Percentiles rank a stretch among this genome's conserved stretches.
phyloP scores from a whole-genome alignment of 2,797 vertebrate genomes.

The Tapirus indicus region DNA sequence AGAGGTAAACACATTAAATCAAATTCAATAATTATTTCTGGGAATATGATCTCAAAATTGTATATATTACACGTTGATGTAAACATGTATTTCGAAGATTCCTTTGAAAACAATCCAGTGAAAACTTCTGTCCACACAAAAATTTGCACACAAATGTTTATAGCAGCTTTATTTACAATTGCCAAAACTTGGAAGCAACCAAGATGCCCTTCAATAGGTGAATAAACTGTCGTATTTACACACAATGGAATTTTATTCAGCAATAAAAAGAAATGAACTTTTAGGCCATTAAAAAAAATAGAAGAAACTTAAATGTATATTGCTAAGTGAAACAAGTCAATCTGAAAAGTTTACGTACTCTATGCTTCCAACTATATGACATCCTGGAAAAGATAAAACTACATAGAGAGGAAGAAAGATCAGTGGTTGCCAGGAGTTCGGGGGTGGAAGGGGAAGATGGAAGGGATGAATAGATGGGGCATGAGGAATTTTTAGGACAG shows the following conservation, averaged over 20 bases:
- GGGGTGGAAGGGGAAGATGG: background rate
- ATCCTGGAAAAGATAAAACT: background rate
- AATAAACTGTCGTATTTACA: background rate
- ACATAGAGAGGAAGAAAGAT: background rate
- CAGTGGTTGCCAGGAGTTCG: background rate
- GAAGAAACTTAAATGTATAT: background rate
- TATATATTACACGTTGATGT: background rate
- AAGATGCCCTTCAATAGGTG: background rate
- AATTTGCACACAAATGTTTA: background rate
- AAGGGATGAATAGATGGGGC: background rate
- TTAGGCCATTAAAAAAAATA: background rate
- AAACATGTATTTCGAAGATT: background rate
- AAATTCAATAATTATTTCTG: constrained; percentile 1
- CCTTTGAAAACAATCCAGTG: background rate
- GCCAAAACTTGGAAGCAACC: background rate
- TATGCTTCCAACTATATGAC: background rate
- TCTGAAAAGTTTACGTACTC: background rate
- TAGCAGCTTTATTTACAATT: background rate
- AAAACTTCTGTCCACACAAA: background rate
- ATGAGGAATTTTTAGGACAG: background rate
- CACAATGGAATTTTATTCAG: background rate
- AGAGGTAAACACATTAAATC: background rate
- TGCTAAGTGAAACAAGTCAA: background rate
- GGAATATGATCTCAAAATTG: background rate
- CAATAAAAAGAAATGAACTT: constrained; percentile 8